Evolutionary conservation across 2,888 invertebrate species (phyloP), one percentile per base, ranked within the genome.

Genomic region (Harpalus rubripes): DNA sequence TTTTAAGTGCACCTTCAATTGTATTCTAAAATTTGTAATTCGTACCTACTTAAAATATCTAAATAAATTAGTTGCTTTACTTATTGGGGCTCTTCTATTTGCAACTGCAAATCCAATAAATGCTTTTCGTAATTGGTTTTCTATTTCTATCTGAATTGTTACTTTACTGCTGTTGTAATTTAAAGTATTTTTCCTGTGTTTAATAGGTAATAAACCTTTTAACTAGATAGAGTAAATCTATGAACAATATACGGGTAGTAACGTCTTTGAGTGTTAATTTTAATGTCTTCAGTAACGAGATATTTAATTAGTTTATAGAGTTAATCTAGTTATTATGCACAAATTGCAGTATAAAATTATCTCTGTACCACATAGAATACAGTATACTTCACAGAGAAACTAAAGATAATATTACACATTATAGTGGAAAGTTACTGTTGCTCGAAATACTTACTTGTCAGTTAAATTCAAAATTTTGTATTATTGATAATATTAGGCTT

Each of bases 221-320:
- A 59, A 59, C 59, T 59, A 59, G 59, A 18, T 6, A 59, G 15
- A n/a, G 6, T 52, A 6, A 59, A 16, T 59, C 59, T 7, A 59
- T 18, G 10, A 18, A 59, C 18, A 65, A 18, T 18, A 65, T 26
- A 65, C 26, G 18, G 26, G 63, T 65, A 65, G 22, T 18, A 65
- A 18, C 18, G 8, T 65, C 63, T 18, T 15, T 18, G 7, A 65
- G 63, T 65, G 63, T 65, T 26, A 26, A 26, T 65, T 65, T 65
- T 65, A 65, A 65, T 65, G 63, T 65, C 26, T 65, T 10, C 2
- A 65, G 63, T 65, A 7, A 65, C 26, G 63, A 65, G 63, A 65
- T 12, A 65, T 65, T 18, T 65, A 65, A 65, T 65, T 65, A 18
- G 63, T 65, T 18, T 22, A 65, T 26, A 16, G 8, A 18, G 61